Evolutionary conservation across 2,113 vertebrate species (phyloP).

Genomic region (Erinaceus europaeus): DNA sequence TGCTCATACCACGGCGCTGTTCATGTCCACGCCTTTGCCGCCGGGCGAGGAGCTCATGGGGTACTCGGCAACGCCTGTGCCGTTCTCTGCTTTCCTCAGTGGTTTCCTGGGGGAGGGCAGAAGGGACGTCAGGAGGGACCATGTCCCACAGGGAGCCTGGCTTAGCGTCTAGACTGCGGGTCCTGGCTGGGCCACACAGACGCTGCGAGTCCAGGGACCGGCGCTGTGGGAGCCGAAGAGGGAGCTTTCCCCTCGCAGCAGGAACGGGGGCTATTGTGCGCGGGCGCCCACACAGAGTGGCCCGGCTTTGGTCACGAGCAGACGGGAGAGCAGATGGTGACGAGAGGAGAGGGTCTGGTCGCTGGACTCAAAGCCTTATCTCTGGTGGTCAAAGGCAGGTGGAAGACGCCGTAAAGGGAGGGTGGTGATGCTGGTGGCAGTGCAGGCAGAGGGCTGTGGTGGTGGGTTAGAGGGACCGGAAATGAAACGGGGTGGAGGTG

Average conservation of each 20-base stretch:
- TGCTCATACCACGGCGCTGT: conserved; percentile 91
- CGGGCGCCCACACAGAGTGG: rapidly evolving
- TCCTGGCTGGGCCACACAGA: neutral
- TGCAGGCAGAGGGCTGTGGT: neutral
- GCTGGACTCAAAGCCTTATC: neutral
- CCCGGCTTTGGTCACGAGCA: neutral
- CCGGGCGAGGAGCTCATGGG: conserved; percentile 96
- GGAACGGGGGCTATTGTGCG: too few relatives aligned
- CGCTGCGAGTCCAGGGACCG: neutral
- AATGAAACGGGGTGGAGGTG: neutral
- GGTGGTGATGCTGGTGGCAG: neutral
- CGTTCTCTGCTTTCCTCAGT: conserved; percentile 95
- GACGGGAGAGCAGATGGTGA: neutral
- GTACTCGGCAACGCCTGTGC: conserved; percentile 94
- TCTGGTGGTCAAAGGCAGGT: neutral
- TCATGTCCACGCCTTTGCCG: conserved; percentile 90
- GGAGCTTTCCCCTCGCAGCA: neutral
- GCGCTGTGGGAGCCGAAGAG: neutral
- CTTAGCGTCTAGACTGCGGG: too few relatives aligned
- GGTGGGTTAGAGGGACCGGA: neutral
- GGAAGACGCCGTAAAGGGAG: neutral
- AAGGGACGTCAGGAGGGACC: neutral
- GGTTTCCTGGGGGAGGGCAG: conserved; percentile 90
- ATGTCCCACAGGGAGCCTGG: neutral
- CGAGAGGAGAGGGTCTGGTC: neutral